Evolutionary conservation across 1,140 invertebrate species (phyloP), one percentile per base, ranked within the genome.

Genomic region (Andricus grossulariae): DNA sequence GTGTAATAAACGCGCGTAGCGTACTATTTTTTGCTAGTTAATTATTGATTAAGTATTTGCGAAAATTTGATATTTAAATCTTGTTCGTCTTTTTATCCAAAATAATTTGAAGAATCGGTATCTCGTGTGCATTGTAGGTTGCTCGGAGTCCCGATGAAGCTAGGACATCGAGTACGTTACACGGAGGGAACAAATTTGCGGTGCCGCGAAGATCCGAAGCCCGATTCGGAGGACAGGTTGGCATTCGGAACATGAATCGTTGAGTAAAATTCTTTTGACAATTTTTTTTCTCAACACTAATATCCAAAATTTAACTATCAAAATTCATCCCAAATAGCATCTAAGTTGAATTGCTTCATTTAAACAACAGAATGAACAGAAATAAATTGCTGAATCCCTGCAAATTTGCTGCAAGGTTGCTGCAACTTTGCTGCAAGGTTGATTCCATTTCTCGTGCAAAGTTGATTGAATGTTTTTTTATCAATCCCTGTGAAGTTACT

Each of bases 51-150:
- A 32, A 3, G 5, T 32, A 32, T 32, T 32, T 5, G 3, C 25
- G 25, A 32, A 32, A 32, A 32, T 32, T 2, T 32, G 25, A 32
- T 79, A 83, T 83, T 80, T 78, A 74, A 81, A 77, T 80, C 11
- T 54, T 8, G 10, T 10, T 18, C n/a, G 6, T 7, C 2, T n/a
- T 19, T n/a, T 66, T 39, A 16, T 16, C 10, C 0, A 39, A 45
- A 39, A 66, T 39, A 66, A 66, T 39, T 66, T 66, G 32, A 77
- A 78, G 82, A 83, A 80, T 80, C 54, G 78, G 85, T 86, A 78
- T 90, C 81, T 90, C 85, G 86, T 91, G 85, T 91, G 85, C 86
- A 91, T 91, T 91, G 88, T 91, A 92, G 90, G 90, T 91, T 90
- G 81, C 88, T 91, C 82, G 89, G 88, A 84, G 84, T 92, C 76